Conservation (phyloP, 2,113 vertebrate species). For the Mustelus asterias region DNA sequence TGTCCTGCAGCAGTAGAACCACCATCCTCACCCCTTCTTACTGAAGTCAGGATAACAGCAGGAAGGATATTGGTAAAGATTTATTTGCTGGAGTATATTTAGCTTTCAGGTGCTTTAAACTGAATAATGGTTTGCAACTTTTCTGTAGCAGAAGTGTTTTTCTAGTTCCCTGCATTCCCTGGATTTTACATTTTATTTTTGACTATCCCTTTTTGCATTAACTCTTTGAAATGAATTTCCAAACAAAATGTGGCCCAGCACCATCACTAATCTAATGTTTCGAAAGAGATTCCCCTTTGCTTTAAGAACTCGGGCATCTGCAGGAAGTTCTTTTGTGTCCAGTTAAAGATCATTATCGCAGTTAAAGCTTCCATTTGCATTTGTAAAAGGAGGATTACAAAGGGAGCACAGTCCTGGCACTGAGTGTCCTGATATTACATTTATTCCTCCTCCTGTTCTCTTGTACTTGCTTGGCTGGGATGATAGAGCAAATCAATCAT, state of each 20-base stretch:
- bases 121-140: neutral
- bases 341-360: neutral
- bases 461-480: neutral
- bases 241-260: neutral
- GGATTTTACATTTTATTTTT: neutral
- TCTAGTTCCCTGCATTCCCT: neutral
- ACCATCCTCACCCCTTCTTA: neutral
- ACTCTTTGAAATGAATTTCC: neutral
- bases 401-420: neutral
- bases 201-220: neutral
- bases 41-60: neutral
- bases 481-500: neutral
- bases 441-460: neutral
- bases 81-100: neutral
- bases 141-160: neutral
- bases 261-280: neutral
- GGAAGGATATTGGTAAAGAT: neutral
- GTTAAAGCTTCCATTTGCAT: neutral
- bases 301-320: neutral
- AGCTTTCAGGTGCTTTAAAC: neutral
- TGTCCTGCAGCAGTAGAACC: neutral
- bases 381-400: slow-evolving; percentile 9
- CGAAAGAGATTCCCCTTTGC: neutral
- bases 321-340: slow-evolving; percentile 7
- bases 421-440: neutral